Evolutionary conservation across 2,888 invertebrate genomes (phyloP), one percentile per base, ranked within the genome.

Genomic region (Drosophila neutralis): DNA sequence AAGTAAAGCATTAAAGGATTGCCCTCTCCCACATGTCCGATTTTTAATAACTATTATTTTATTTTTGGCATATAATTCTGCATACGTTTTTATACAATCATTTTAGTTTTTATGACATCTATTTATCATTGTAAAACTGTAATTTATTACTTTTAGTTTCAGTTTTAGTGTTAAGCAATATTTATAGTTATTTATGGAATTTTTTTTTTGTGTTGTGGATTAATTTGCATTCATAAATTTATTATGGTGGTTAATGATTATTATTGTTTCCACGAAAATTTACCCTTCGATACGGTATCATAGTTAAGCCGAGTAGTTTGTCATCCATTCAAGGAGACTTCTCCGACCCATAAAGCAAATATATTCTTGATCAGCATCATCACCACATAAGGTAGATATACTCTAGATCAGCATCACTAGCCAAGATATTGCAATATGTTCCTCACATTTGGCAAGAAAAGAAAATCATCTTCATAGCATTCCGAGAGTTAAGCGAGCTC

Each of bases 171-270:
- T 15, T 15, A 1, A 29, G n/a, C n/a, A n/a, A 8, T 10, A 4
- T 49, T 49, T 38, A 11, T n/a, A 13, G 38, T 13, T 31, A 13
- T 56, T 38, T 7, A 36, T 54, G 35, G 6, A 21, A 35, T 11
- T 18, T 2, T 18, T 2, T 29, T 56, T 0, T 13, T 11, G 7
- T 56, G 36, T 18, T 27, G 0, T 6, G 24, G 18, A 36, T 54
- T 35, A 18, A 27, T 54, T 54, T 54, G 2, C 7, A 36, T 13
- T 38, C 54, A 54, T 54, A 27, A 54, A 36, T 36, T n/a, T 36
- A 18, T 24, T 27, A 27, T 36, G 24, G 11, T 27, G 18, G 18
- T 18, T 36, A 24, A 45, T 8, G 24, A 8, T 27, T 27, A 18
- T 36, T 7, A 18, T 52, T n/a, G 21, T 21, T 21, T 42, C 42